phyloP scores from a whole-genome alignment of 2,113 vertebrate species.

The Ameiurus melas region DNA sequence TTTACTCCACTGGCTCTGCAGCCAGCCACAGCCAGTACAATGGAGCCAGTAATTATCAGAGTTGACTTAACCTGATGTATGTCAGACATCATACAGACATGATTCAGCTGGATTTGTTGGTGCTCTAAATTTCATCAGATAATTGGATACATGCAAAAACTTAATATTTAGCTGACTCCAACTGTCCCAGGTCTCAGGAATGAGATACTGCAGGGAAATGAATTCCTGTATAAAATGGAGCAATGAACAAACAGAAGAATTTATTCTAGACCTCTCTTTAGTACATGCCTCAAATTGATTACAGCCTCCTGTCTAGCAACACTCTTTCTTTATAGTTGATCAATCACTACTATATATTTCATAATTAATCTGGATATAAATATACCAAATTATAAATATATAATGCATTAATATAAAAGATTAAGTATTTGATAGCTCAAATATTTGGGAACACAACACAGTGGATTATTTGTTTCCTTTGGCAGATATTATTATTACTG shows the following conservation, averaged over 20 bases:
- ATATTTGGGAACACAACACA: neutral
- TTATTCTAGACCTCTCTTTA: neutral
- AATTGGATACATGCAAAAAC: neutral
- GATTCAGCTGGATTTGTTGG: neutral
- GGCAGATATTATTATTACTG: neutral
- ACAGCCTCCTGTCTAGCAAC: neutral
- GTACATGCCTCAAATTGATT: neutral
- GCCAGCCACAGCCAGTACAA: slow-evolving; percentile 15
- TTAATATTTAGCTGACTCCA: neutral
- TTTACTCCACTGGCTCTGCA: slow-evolving; percentile 10
- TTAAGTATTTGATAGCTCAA: neutral
- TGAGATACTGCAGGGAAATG: neutral
- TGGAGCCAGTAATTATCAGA: slow-evolving; percentile 22
- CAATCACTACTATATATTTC: neutral
- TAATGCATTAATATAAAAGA: neutral
- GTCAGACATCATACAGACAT: neutral
- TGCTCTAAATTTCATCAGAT: slow-evolving; percentile 6
- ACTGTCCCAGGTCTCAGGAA: neutral
- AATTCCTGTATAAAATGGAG: neutral
- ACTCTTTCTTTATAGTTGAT: neutral
- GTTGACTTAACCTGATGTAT: slow-evolving; percentile 18
- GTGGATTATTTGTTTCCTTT: neutral
- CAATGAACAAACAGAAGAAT: neutral
- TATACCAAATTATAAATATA: neutral
- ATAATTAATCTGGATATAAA: neutral